Conservation (phyloP, 2,888 invertebrate genomes). For the Sialis lutaria region DNA sequence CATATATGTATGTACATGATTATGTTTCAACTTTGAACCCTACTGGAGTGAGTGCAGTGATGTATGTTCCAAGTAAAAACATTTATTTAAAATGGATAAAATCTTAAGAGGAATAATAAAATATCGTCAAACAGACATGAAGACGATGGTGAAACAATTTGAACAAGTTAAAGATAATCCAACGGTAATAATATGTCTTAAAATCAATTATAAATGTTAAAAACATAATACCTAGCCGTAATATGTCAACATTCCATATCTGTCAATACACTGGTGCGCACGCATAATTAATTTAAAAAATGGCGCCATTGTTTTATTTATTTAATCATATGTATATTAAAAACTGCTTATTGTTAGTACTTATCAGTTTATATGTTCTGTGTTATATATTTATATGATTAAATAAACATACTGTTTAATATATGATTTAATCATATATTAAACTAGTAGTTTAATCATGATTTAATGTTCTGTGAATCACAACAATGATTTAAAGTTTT, state of each 20-base stretch:
- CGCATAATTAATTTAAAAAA: neutral
- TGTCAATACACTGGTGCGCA: neutral
- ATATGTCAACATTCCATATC: constrained; percentile 4
- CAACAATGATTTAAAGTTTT: neutral
- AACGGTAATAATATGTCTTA: constrained; percentile 37
- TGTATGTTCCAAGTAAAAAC: neutral
- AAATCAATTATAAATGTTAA: constrained; percentile 5
- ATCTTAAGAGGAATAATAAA: constrained; percentile 80
- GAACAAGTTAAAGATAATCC: constrained; percentile 78
- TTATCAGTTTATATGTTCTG: no score
- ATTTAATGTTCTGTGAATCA: neutral
- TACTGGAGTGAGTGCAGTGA: neutral
- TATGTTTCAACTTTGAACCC: neutral
- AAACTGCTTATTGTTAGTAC: no score
- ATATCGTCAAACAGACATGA: constrained; percentile 64
- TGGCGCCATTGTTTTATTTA: neutral
- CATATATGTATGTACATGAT: neutral
- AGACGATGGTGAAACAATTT: constrained; percentile 85
- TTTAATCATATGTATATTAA: no score
- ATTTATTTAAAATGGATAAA: constrained; percentile 47
- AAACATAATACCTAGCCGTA: constrained; percentile 2
- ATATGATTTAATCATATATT: no score
- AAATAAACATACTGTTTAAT: no score
- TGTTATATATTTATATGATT: no score
- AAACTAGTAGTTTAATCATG: neutral